phyloP scores from a whole-genome alignment of 2,888 invertebrate species.

The Dasysyrphus albostriatus region DNA sequence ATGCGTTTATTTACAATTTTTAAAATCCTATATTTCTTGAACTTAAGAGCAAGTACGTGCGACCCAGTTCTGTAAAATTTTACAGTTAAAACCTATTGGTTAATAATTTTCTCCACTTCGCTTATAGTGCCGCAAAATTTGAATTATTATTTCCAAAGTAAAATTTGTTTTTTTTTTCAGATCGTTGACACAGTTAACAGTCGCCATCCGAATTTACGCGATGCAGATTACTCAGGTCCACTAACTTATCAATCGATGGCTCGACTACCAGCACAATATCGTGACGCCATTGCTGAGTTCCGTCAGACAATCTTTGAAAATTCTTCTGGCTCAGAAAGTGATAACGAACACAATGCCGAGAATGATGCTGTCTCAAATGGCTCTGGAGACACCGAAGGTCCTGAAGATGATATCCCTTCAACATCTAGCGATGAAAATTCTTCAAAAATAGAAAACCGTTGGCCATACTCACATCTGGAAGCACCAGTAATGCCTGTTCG shows the following conservation, averaged over 20 bases:
- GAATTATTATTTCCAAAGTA: no score
- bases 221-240: constrained; percentile 93
- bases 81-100: no score
- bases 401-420: constrained; percentile 87
- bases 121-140: no score
- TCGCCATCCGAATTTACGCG: constrained; percentile 88
- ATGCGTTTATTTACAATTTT: no score
- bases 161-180: constrained; percentile 75
- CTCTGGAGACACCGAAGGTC: constrained; percentile 89
- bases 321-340: constrained; percentile 86
- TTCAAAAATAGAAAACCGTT: constrained; percentile 83
- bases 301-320: constrained; percentile 88
- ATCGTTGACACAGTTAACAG: constrained; percentile 87
- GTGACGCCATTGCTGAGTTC: constrained; percentile 89
- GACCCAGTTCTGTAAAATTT: no score
- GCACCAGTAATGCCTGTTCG: constrained; percentile 83
- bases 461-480: constrained; percentile 83
- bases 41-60: no score
- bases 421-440: constrained; percentile 84
- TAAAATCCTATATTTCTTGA: no score
- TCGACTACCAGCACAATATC: constrained; percentile 92
- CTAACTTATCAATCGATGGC: constrained; percentile 94
- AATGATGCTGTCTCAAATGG: constrained; percentile 90
- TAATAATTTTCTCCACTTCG: no score
- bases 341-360: constrained; percentile 89